Evolutionary conservation across 1,140 invertebrate genomes (phyloP), one percentile per base, ranked within the genome.

Genomic region (Yoshiicerus persimilis): DNA sequence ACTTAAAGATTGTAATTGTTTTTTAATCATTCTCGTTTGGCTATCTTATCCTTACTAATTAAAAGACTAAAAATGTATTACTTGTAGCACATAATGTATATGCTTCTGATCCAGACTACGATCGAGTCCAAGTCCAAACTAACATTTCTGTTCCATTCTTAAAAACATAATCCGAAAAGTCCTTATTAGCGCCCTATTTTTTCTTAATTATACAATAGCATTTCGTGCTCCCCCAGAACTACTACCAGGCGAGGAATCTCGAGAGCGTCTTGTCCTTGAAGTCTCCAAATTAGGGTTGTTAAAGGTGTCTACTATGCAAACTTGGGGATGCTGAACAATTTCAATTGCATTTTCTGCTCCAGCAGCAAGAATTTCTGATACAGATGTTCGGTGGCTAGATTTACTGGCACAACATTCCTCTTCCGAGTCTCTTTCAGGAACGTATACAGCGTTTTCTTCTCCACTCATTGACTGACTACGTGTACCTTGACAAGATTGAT

Each of bases 361-460:
- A 80, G 75, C 75, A 34, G 32, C 75, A 2, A 80, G 6, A 32
- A 80, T n/a, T 2, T 80, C 30, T 9, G 32, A 80, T 9, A 80
- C 20, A 80, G 34, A 32, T 36, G 30, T 38, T 9, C 38, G 20
- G n/a, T 36, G 20, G 9, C 75, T 38, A 8, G 32, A 4, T 13
- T 32, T n/a, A 11, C 83, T 47, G 83, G n/a, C 27, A 70, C 66
- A 16, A 16, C 30, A 25, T 30, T 47, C 83, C 23, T 84, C 83
- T 25, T 84, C 83, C 38, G 83, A 27, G 4, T 62, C 84, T 32
- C 23, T n/a, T 34, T 86, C 84, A 64, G 84, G 84, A 62, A 86
- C 84, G 34, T 86, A 86, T 20, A 86, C 62, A 64, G 84, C 47
- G 38, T 86, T 86, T 36, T 86, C 84, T 86, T 86, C 47, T 66